Evolutionary conservation across 2,797 vertebrate genomes (phyloP).

Genomic region (Nyctibius grandis): DNA sequence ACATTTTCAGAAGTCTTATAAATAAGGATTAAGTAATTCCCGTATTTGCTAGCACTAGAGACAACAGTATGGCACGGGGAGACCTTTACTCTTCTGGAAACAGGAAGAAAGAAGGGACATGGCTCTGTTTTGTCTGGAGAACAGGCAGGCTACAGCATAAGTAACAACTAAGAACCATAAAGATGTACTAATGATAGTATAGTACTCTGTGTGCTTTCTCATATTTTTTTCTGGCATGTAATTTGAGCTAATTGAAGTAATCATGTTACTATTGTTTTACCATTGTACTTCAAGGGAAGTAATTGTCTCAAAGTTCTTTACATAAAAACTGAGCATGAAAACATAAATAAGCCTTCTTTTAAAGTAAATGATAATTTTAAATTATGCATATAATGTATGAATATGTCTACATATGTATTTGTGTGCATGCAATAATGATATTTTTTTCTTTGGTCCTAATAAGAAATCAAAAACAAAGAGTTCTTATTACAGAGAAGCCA

Average conservation of each 20-base stretch:
- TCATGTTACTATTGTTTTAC: background rate
- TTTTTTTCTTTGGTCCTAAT: background rate
- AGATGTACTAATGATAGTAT: background rate
- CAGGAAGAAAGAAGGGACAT: background rate
- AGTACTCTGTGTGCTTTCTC: background rate
- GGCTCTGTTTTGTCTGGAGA: background rate
- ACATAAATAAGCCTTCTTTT: background rate
- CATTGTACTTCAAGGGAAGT: background rate
- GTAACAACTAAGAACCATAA: background rate
- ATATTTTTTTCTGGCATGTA: background rate
- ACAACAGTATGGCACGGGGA: background rate
- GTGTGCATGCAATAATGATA: background rate
- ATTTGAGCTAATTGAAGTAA: background rate
- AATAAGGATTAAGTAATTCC: background rate
- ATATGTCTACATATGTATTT: background rate
- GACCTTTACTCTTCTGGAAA: background rate
- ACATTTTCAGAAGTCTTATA: background rate
- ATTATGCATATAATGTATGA: background rate
- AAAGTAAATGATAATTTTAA: background rate
- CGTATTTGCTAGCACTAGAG: background rate
- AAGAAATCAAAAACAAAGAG: background rate
- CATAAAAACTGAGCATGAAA: background rate
- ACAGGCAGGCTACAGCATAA: background rate
- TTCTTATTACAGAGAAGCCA: background rate
- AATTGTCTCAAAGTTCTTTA: background rate